Conservation (phyloP, 2,797 vertebrate genomes). For the Benthosema pterotum region DNA sequence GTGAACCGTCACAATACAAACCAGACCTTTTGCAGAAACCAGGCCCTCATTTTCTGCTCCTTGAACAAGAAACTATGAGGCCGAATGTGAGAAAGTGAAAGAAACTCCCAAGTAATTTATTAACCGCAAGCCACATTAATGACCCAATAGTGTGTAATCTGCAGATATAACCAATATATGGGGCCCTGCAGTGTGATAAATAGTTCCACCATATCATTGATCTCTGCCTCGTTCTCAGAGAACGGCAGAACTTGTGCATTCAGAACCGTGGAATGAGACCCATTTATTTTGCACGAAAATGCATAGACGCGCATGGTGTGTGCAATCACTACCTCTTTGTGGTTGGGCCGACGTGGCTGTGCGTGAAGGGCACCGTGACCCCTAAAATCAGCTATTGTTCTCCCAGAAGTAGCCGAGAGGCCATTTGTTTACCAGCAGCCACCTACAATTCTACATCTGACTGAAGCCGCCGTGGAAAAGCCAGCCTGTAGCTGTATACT, state of each 20-base stretch:
- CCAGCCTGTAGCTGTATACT: slow-evolving; percentile 50
- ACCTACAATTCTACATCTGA: slow-evolving; percentile 27
- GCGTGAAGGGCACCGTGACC: slow-evolving; percentile 36
- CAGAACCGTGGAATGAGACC: slow-evolving; percentile 5
- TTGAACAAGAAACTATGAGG: slow-evolving; percentile 66
- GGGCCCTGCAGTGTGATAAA: slow-evolving; percentile 64
- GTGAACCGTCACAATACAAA: slow-evolving; percentile 52
- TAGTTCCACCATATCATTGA: slow-evolving; percentile 45
- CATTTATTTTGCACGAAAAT: slow-evolving; percentile 16
- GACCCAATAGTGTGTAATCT: slow-evolving; percentile 64
- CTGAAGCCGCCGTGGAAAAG: slow-evolving; percentile 66
- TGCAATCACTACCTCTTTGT: slow-evolving; percentile 24
- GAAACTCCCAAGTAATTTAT: slow-evolving; percentile 63
- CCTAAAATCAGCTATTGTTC: slow-evolving; percentile 40
- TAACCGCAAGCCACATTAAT: slow-evolving; percentile 69
- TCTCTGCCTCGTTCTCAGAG: slow-evolving; percentile 57
- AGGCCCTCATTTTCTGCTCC: slow-evolving; percentile 69
- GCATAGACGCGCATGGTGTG: slow-evolving; percentile 8
- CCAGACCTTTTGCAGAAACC: slow-evolving; percentile 62
- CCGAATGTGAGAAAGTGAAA: slow-evolving; percentile 55
- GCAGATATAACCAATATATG: slow-evolving; percentile 61
- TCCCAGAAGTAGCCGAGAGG: slow-evolving; percentile 27
- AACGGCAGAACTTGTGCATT: slow-evolving; percentile 33
- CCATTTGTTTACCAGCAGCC: slow-evolving; percentile 46
- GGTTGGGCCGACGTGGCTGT: slow-evolving; percentile 1